Conservation (phyloP, 2,888 invertebrate species). For the Deilephila elpenor region DNA sequence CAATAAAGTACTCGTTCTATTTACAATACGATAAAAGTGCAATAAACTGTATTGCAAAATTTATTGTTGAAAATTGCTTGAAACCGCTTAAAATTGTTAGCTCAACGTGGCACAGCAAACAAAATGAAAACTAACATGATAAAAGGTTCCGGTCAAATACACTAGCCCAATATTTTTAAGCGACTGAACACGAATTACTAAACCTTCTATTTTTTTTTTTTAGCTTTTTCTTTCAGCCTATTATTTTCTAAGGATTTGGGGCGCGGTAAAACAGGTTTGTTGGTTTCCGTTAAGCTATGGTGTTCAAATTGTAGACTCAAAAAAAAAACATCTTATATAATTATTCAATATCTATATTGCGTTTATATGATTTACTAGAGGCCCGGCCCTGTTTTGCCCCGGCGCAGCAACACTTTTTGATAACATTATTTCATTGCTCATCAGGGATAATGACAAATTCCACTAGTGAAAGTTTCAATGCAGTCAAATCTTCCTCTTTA, state of each 20-base stretch:
- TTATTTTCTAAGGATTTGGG: neutral
- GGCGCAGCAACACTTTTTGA: no score
- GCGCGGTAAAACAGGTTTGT: neutral
- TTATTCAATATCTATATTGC: no score
- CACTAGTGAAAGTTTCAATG: no score
- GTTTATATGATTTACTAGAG: no score
- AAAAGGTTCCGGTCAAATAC: conserved; percentile 36
- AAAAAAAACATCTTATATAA: no score
- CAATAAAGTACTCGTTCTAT: neutral
- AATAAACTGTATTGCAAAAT: conserved; percentile 30
- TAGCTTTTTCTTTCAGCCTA: neutral
- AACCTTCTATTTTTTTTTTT: conserved; percentile 9
- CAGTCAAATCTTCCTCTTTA: no score
- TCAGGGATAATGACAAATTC: no score
- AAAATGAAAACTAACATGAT: conserved; percentile 39
- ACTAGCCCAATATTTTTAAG: conserved; percentile 20
- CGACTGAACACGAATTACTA: neutral
- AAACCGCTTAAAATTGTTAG: conserved; percentile 42
- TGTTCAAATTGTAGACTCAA: no score
- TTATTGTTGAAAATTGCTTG: conserved; percentile 37
- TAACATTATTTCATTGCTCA: no score
- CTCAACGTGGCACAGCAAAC: conserved; percentile 35
- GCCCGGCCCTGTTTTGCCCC: no score
- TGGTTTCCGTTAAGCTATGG: no score
- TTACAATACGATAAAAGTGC: conserved; percentile 24